phyloP scores from a whole-genome alignment of 2,888 invertebrate genomes.

The Slavum lentiscoides region DNA sequence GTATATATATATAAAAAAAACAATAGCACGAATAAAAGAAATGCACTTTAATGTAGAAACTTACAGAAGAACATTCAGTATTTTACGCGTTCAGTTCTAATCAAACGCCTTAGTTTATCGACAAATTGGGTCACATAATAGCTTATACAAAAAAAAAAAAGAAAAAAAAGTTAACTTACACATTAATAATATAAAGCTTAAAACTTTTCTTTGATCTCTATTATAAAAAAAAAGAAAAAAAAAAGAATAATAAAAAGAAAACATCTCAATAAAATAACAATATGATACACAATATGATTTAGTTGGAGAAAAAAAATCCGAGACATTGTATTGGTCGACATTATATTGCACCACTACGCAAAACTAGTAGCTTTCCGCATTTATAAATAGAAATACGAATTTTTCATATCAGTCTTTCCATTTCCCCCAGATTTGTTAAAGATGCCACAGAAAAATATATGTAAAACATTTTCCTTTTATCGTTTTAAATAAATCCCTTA shows the following conservation, averaged over 20 bases:
- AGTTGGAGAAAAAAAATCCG: conserved; percentile 52
- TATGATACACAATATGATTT: conserved; percentile 53
- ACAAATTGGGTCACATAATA: conserved; percentile 53
- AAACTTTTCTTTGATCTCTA: conserved; percentile 50
- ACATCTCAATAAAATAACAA: conserved; percentile 53
- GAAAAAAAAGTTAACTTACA: conserved; percentile 49
- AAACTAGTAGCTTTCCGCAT: conserved; percentile 52
- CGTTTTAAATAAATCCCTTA: conserved; percentile 53
- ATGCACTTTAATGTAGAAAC: conserved; percentile 82
- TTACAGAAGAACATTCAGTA: conserved; percentile 75
- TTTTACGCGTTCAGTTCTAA: conserved; percentile 47
- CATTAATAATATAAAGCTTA: conserved; percentile 53
- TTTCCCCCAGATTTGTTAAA: conserved; percentile 53
- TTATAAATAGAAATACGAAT: conserved; percentile 52
- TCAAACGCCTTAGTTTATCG: conserved; percentile 49
- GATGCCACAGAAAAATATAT: conserved; percentile 52
- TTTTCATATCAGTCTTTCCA: conserved; percentile 53
- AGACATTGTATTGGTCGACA: conserved; percentile 53
- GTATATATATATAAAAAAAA: conserved; percentile 25
- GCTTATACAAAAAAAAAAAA: conserved; percentile 51
- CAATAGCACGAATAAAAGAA: conserved; percentile 74
- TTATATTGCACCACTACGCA: conserved; percentile 53
- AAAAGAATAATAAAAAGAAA: conserved; percentile 56
- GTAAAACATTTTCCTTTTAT: conserved; percentile 51
- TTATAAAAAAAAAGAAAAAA: conserved; percentile 45